Base-by-base conservation (phyloP, 1,140 invertebrate species). In the Lasaia peninsularis region DNA sequence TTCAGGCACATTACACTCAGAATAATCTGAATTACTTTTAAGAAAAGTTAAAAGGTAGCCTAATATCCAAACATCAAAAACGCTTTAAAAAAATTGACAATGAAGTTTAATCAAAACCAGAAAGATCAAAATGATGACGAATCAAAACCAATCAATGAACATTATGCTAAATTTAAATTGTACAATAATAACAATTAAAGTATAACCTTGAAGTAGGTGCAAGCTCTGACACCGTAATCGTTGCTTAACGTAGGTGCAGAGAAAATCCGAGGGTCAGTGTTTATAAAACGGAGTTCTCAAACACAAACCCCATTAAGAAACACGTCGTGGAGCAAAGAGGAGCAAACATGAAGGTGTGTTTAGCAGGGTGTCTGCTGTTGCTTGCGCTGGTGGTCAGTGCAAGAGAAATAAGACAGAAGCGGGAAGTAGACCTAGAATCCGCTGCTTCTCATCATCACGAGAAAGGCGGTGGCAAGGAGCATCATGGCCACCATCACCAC, bases 391-490 rank as follows among this genome's bases (percentile, higher is more conserved):
- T 84, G 12, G 52, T 69, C 12, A 60, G 58, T 40, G 69, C 73
- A 1, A 65, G 80, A 24, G 66, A 80, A 32, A 55, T 85, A 20
- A 60, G 75, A 0, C 69, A 82, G 60, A 77, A 80, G 20, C 67
- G 74, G 2, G 69, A 72, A 9, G 77, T 71, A 0, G 84, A 87
- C 56, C 70, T 83, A 8, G 78, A 83, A 32, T 40, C 74, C 2
- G 81, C 82, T 1, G 84, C 81, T 1, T 71, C 77, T 0, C 65
- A 71, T 34, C 75, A 86, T 56, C 75, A 82, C 52, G 84, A 82
- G 33, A 76, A 84, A 51, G 81, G 81, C 7, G 84, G 81, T 1
- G 91, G 89, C 6, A 80, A 86, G 14, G 86, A 89, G 34, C 90
- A 92, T 56, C 82, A 89, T 20, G 82, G 79, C 2, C 71, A 86